Evolutionary conservation across 1,140 invertebrate genomes (phyloP), one percentile per base, ranked within the genome.

Genomic region (Caenorhabditis remanei): DNA sequence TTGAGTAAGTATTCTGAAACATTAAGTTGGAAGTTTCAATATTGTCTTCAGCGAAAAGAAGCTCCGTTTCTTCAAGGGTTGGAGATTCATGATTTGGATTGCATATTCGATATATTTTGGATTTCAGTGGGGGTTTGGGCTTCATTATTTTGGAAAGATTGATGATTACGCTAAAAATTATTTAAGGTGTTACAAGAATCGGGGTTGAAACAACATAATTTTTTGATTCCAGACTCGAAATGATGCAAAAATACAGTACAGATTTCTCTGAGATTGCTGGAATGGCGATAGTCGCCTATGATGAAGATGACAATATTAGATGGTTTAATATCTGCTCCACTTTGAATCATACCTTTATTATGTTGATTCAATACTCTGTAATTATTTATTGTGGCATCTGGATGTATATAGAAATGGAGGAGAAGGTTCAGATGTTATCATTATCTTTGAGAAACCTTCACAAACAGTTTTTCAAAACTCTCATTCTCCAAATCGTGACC

Each of bases 111-210:
- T 19, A 4, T 14, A 5, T 4, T 71, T 43, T 46, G 65, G 65
- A 43, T 5, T 71, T 71, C 14, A 43, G 46, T 71, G 65, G 65
- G 65, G 8, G 19, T 9, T 71, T 9, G 65, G 65, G 19, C 16
- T 71, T 4, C 46, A 71, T 43, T 19, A 43, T 43, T 46, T 71
- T 14, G 65, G 46, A 6, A 41, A 16, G 41, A 46, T 46, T 5
- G 65, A 71, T 71, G 65, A 71, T 4, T 71, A 71, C 65, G 14
- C 65, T 9, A 43, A 43, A 71, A n/a, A 46, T 5, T 71, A 71
- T 19, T 16, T 71, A 40, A 43, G n/a, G 41, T 71, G 3, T 14
- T 32, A 40, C 3, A 40, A 40, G 41, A 65, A 19, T 32, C 32
- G 1, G 0, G 32, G 0, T 32, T 32, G 32, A 32, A 32, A 32